phyloP scores from a whole-genome alignment of 23 tunicate species.

The Trididemnum miniatum region DNA sequence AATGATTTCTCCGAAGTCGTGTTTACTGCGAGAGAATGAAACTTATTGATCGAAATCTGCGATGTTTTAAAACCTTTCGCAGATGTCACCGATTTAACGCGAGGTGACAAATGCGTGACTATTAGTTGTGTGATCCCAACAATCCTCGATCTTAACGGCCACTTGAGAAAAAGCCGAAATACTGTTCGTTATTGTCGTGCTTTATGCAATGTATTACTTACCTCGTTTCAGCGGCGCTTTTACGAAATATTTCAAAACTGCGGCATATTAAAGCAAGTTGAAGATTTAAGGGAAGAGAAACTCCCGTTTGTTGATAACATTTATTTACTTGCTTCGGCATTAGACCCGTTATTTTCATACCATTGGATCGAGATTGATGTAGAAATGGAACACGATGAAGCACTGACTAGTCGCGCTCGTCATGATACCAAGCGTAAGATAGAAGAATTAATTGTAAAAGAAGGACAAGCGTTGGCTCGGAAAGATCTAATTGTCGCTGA shows the following conservation, averaged over 20 bases:
- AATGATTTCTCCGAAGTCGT: constrained; percentile 22
- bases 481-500: not conserved
- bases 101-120: constrained; percentile 16
- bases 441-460: constrained; percentile 7
- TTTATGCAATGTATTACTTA: not conserved
- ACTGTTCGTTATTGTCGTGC: not conserved
- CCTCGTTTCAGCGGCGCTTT: not conserved
- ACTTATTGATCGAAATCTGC: not conserved
- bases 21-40: constrained; percentile 11
- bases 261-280: not conserved
- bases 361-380: constrained; percentile 16
- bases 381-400: not conserved
- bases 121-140: constrained; percentile 62
- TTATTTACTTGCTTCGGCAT: not conserved
- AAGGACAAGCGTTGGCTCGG: constrained; percentile 8
- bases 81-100: constrained; percentile 33
- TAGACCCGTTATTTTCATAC: constrained; percentile 20
- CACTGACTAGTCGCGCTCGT: not conserved
- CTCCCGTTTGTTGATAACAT: constrained; percentile 9
- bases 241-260: not conserved
- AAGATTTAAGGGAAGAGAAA: not conserved
- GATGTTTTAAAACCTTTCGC: constrained; percentile 37
- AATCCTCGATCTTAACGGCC: constrained; percentile 40
- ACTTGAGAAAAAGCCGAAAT: constrained; percentile 3
- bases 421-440: not conserved